phyloP scores from a whole-genome alignment of 1,140 invertebrate species.

The Heliconius melpomene region DNA sequence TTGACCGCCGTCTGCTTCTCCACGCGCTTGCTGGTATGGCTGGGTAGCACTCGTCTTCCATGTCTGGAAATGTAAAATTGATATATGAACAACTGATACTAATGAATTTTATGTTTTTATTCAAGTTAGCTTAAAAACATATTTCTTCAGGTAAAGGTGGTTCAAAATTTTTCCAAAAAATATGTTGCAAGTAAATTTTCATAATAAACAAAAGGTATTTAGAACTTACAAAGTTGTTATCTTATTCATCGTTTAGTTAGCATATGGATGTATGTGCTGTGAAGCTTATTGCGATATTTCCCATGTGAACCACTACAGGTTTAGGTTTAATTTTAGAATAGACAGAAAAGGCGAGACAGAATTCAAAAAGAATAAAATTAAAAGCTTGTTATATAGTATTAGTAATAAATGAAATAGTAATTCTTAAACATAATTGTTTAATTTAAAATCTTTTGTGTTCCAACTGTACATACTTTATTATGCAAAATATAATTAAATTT shows the following conservation, averaged over 20 bases:
- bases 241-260: background rate
- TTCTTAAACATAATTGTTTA: background rate
- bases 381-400: background rate
- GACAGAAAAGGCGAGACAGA: background rate
- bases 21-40: constrained; percentile 85
- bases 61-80: constrained; percentile 82
- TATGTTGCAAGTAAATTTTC: background rate
- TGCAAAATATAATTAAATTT: background rate
- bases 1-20: constrained; percentile 71
- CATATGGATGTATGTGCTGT: background rate
- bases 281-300: background rate
- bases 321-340: background rate
- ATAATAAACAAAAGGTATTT: background rate
- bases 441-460: background rate
- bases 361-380: background rate
- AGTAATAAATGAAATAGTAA: background rate
- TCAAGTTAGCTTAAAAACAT: no score
- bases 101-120: background rate
- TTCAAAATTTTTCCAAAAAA: background rate
- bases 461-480: background rate
- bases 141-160: no score
- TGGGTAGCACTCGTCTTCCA: constrained; percentile 92
- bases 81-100: background rate
- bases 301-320: background rate
- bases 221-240: background rate